Percentiles rank a stretch among this genome's conserved stretches.
phyloP scores from a whole-genome alignment of 2,113 vertebrate genomes.

The Alethe castanea region DNA sequence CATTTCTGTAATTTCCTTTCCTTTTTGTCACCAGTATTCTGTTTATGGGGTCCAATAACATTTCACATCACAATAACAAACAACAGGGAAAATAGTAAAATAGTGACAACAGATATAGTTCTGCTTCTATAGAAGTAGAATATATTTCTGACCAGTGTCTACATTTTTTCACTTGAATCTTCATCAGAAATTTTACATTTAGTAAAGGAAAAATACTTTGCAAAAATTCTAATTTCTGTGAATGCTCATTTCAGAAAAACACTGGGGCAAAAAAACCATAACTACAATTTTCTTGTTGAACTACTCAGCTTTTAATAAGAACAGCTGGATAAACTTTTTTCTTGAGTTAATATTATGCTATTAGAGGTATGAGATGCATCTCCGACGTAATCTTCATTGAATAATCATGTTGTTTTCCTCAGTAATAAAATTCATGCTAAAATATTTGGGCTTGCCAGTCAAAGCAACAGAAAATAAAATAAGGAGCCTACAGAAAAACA shows the following conservation, averaged over 20 bases:
- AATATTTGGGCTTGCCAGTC: slow-evolving; percentile 54
- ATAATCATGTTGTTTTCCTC: slow-evolving; percentile 47
- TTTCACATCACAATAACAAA: background rate
- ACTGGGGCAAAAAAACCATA: background rate
- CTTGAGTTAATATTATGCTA: slow-evolving; percentile 15
- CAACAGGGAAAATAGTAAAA: background rate
- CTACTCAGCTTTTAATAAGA: background rate
- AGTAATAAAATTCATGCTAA: slow-evolving; percentile 50
- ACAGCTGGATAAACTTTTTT: slow-evolving; percentile 41
- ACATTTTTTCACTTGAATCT: background rate
- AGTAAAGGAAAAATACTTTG: background rate
- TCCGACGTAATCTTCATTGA: slow-evolving; percentile 17
- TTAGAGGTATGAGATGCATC: slow-evolving; percentile 40
- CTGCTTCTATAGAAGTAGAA: background rate
- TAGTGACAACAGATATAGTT: background rate
- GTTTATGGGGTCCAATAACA: background rate
- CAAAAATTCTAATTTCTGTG: background rate
- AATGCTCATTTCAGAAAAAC: background rate
- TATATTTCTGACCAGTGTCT: background rate
- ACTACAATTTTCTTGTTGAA: background rate
- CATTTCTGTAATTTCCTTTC: background rate
- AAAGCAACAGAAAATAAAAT: slow-evolving; percentile 64
- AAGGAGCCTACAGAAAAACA: slow-evolving; percentile 52
- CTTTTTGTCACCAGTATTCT: background rate
- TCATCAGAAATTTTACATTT: background rate